Conservation (phyloP, 37 sponge, comb jelly and placozoan species). For the Mnemiopsis leidyi region DNA sequence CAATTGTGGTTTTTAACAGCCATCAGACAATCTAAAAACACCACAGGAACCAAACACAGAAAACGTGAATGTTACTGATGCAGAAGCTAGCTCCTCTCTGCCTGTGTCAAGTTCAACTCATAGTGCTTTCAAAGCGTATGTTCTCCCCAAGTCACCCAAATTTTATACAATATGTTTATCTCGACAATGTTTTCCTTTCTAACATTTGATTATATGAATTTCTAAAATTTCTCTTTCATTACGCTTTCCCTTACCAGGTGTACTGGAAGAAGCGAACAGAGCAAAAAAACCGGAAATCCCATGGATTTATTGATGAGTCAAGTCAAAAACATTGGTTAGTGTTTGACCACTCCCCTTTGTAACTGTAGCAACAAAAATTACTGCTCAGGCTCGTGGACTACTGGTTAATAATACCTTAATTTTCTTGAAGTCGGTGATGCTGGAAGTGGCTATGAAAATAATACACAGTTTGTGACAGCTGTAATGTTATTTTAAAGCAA, state of each 20-base stretch:
- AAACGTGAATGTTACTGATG: not conserved
- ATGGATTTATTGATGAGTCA: slow-evolving; percentile 57
- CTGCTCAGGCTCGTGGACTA: too few relatives aligned
- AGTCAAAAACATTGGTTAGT: slow-evolving; percentile 58
- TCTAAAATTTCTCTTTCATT: too few relatives aligned
- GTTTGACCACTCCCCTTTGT: not conserved
- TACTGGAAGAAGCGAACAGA: not conserved
- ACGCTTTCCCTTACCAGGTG: not conserved
- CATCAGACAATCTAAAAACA: too few relatives aligned
- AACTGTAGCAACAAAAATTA: not conserved
- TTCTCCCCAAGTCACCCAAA: too few relatives aligned
- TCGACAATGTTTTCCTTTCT: too few relatives aligned
- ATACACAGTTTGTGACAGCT: not conserved
- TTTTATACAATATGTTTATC: too few relatives aligned
- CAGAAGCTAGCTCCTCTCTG: not conserved
- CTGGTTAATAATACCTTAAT: too few relatives aligned
- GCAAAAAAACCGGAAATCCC: slow-evolving; percentile 1
- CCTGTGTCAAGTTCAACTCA: slow-evolving; percentile 7
- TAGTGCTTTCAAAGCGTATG: slow-evolving; percentile 48
- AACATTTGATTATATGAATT: too few relatives aligned
- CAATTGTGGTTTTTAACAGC: too few relatives aligned
- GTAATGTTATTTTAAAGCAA: not conserved
- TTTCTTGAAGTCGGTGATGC: not conserved
- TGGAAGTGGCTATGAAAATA: not conserved
- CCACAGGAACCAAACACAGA: not conserved